phyloP scores from a whole-genome alignment of 2,113 vertebrate genomes.

The Anguilla japonica region DNA sequence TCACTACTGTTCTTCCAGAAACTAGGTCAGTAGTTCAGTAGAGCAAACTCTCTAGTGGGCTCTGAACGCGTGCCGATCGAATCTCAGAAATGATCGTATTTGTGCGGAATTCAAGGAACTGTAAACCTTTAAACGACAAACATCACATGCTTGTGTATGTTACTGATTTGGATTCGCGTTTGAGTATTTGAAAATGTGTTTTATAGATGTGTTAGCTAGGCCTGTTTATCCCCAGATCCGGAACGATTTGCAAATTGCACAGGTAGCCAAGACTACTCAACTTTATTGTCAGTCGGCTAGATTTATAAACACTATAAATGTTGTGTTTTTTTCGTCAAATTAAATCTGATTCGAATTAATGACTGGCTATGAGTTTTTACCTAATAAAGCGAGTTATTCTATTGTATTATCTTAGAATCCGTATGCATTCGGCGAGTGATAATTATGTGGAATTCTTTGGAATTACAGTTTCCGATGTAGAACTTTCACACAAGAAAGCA shows the following conservation, averaged over 20 bases:
- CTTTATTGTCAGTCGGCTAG: no score
- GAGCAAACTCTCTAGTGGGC: conserved; percentile 57
- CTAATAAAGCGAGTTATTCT: no score
- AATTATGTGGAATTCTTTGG: no score
- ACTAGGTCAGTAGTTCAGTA: conserved; percentile 82
- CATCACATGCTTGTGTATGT: no score
- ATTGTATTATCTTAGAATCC: no score
- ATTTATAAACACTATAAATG: no score
- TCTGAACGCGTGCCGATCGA: background rate
- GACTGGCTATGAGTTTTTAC: no score
- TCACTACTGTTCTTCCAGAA: conserved; percentile 55
- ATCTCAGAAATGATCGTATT: background rate
- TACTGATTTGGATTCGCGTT: background rate
- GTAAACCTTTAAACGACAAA: background rate
- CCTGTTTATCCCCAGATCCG: background rate
- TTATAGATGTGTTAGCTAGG: background rate
- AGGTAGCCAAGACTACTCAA: background rate
- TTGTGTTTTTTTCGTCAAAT: no score
- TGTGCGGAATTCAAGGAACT: background rate
- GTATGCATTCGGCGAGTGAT: no score
- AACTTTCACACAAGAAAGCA: no score
- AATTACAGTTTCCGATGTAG: no score
- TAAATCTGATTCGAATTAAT: no score
- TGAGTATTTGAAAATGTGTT: background rate
- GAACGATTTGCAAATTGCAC: background rate